phyloP scores from a whole-genome alignment of 2,888 invertebrate species.

The Capitulum mitella region DNA sequence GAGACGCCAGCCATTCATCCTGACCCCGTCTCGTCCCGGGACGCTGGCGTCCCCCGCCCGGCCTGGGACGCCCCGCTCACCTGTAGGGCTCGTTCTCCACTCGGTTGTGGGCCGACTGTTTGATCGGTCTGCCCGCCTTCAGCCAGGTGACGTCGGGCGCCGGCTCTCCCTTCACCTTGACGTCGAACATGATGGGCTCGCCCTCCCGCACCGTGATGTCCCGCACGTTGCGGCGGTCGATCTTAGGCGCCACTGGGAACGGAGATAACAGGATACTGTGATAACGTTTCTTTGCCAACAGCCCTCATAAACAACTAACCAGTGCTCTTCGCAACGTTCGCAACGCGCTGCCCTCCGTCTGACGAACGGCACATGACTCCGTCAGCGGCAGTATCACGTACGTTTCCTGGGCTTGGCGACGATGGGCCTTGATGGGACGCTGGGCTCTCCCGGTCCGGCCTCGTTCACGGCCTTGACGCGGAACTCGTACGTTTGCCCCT shows the following conservation, averaged over 20 bases:
- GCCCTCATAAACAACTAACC: too few relatives aligned
- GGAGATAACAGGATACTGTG: not conserved
- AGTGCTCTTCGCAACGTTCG: too few relatives aligned
- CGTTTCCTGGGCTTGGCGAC: conserved; percentile 76
- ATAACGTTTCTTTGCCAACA: too few relatives aligned
- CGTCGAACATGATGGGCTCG: conserved; percentile 80
- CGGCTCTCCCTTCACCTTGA: conserved; percentile 84
- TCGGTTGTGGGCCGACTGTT: conserved; percentile 54
- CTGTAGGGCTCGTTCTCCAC: conserved; percentile 74
- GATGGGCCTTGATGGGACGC: conserved; percentile 75
- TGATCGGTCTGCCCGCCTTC: conserved; percentile 68
- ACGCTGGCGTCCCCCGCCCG: too few relatives aligned
- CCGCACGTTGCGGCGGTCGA: conserved; percentile 81
- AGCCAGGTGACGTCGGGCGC: conserved; percentile 83
- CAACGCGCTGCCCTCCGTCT: too few relatives aligned
- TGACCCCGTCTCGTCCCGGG: too few relatives aligned
- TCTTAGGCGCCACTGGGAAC: conserved; percentile 82
- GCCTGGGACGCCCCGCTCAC: not conserved
- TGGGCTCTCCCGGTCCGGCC: conserved; percentile 86
- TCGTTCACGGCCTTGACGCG: conserved; percentile 84
- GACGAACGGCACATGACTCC: too few relatives aligned
- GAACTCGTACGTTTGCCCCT: conserved; percentile 91
- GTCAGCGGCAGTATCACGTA: conserved; percentile 51
- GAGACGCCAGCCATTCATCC: too few relatives aligned
- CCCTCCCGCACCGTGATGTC: conserved; percentile 83